These are phyloP conservation scores for Choloepus didactylus DNA, from an alignment of 2,797 vertebrate genomes.

Conservation along the genomic window DNA sequence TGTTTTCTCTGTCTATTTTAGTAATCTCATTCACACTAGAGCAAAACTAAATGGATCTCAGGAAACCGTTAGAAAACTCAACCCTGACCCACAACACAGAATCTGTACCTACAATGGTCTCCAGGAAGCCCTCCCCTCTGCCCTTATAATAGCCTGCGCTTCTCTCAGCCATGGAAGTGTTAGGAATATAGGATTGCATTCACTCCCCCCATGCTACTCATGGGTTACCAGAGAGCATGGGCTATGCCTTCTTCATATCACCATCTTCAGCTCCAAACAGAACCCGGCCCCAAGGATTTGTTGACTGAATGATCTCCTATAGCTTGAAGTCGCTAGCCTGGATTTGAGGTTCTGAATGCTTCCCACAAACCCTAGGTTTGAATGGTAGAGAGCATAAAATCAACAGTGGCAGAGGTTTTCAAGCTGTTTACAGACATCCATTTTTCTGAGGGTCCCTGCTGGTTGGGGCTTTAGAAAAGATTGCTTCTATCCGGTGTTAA, in stretches of 20 bases:
- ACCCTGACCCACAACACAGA: background rate
- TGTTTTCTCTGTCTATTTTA: constrained; percentile 85
- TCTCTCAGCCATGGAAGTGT: background rate
- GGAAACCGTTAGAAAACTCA: constrained; percentile 51
- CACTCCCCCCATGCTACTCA: too few relatives aligned
- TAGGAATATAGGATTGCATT: background rate
- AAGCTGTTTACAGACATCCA: constrained; percentile 21
- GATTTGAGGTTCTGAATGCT: constrained; percentile 40
- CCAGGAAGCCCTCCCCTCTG: background rate
- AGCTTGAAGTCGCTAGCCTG: constrained; percentile 10
- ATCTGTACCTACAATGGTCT: background rate
- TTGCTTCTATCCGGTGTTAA: background rate
- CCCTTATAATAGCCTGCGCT: background rate
- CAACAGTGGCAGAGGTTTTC: background rate
- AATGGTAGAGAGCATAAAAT: constrained; percentile 5
- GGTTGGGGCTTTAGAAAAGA: constrained; percentile 41
- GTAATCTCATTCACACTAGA: constrained; percentile 74
- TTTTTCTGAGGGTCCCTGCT: constrained; percentile 18
- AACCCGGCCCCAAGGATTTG: background rate
- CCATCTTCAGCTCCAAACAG: background rate
- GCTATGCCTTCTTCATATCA: background rate
- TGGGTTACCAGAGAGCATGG: background rate
- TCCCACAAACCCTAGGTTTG: background rate
- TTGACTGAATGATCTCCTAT: background rate
- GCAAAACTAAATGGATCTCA: constrained; percentile 57